Base-by-base conservation (phyloP, 2,797 vertebrate species). In the Sebastes itinus region DNA sequence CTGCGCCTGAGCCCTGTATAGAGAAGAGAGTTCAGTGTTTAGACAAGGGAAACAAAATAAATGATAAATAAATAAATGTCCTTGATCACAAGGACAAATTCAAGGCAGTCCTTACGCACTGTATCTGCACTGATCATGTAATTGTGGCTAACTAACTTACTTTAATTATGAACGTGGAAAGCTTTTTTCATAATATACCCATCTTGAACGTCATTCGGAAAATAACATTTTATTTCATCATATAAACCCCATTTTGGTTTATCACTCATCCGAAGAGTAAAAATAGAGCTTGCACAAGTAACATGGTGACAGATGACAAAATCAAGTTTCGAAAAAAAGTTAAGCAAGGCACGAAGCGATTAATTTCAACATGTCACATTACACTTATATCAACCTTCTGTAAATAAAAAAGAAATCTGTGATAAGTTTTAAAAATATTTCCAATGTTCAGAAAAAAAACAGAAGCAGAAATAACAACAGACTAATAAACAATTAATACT, bases 1-100 rank as follows among this genome's bases (percentile, higher is more conserved):
- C 97, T 98, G 82, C 98, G 95, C 78, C 98, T 95, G 89, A 99
- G 97, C 92, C 97, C 99, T 99, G 33, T 69, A 79, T 63, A 55
- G 88, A 79, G 63, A 87, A 75, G 22, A 70, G 5, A 80, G 35
- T 35, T 72, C 11, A 75, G 23, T 38, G 49, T 69, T 84, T 55
- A 76, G 10, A 75, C 64, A 46, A 71, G 9, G 25, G 3, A 38
- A 62, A 84, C 55, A 33, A 42, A 42, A 42, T 42, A 42, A 42
- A 42, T 42, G 38, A 42, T 7, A 42, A 16, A 42, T 16, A 42
- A 42, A 42, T 42, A 42, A 42, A 42, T 16, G 38, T 42, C 38
- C 38, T 85, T 73, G 16, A 71, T 80, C 30, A 42, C 13, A 30
- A 71, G 12, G 9, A 70, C 42, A 71, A 25, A 2, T 60, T 74